Conservation (phyloP, 1,140 invertebrate genomes). For the Scaptomyza montana region DNA sequence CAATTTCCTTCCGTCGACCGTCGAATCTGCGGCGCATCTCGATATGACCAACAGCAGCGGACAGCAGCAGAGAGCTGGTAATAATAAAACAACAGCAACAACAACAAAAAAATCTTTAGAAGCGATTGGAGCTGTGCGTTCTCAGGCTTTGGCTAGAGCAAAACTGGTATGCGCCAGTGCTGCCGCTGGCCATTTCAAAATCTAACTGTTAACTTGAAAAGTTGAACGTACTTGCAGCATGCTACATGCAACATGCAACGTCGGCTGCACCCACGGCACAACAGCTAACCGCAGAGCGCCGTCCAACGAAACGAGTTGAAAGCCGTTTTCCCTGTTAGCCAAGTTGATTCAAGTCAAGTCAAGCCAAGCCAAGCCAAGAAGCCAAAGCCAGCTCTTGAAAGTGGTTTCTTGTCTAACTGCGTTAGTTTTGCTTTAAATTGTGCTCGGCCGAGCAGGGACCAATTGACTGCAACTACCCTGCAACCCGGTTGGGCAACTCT, state of each 20-base stretch:
- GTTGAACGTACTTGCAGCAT: slow-evolving; percentile 79
- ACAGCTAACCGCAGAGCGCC: slow-evolving; percentile 51
- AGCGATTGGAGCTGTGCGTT: slow-evolving; percentile 51
- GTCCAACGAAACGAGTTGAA: slow-evolving; percentile 71
- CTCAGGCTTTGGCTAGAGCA: slow-evolving; percentile 55
- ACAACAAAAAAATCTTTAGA: not conserved
- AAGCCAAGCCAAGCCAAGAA: slow-evolving; percentile 21
- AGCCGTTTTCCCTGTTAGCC: slow-evolving; percentile 81
- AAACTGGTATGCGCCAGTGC: slow-evolving; percentile 71
- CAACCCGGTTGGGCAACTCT: not conserved
- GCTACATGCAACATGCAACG: slow-evolving; percentile 69
- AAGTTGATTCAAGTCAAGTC: slow-evolving; percentile 15
- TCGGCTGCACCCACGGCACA: slow-evolving; percentile 75
- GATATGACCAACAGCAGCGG: slow-evolving; percentile 35
- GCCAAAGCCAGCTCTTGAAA: slow-evolving; percentile 64
- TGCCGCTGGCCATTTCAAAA: slow-evolving; percentile 79
- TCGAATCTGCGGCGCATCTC: slow-evolving; percentile 55
- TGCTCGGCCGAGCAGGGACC: slow-evolving; percentile 62
- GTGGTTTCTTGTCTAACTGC: slow-evolving; percentile 81
- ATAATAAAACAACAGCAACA: slow-evolving; percentile 28
- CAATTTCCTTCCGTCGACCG: slow-evolving; percentile 72
- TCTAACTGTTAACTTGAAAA: slow-evolving; percentile 82
- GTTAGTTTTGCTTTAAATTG: slow-evolving; percentile 80
- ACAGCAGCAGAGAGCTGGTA: slow-evolving; percentile 8
- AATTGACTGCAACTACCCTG: slow-evolving; percentile 9